phyloP scores from a whole-genome alignment of 2,888 invertebrate genomes.

The Sphaerophoria taeniata region DNA sequence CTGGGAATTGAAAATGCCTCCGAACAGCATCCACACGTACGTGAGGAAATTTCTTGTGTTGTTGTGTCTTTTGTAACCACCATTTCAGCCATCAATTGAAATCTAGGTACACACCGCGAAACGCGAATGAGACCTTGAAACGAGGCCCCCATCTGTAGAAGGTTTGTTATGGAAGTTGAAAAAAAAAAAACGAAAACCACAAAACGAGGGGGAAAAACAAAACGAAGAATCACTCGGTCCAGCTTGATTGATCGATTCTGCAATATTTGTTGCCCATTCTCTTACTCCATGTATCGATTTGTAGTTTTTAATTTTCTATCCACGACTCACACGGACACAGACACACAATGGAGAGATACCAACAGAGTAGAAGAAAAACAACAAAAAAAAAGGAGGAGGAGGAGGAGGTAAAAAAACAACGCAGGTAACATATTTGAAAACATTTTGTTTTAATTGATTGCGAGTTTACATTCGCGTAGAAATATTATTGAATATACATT shows the following conservation, averaged over 20 bases:
- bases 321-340: not conserved
- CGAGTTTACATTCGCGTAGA: slow-evolving; percentile 38
- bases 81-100: slow-evolving; percentile 46
- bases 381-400: not conserved
- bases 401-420: not conserved
- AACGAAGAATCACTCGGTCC: slow-evolving; percentile 62
- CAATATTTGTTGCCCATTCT: slow-evolving; percentile 65
- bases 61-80: slow-evolving; percentile 44
- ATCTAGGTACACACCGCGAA: slow-evolving; percentile 46
- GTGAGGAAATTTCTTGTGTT: slow-evolving; percentile 67
- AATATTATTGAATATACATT: slow-evolving; percentile 4
- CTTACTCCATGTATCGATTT: slow-evolving; percentile 57
- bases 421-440: slow-evolving; percentile 33
- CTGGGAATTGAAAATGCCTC: slow-evolving; percentile 59
- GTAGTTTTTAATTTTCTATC: slow-evolving; percentile 72
- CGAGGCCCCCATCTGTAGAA: slow-evolving; percentile 36
- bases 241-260: slow-evolving; percentile 74
- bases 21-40: slow-evolving; percentile 57
- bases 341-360: slow-evolving; percentile 37
- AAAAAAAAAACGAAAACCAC: slow-evolving; percentile 21
- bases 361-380: not conserved
- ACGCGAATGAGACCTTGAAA: slow-evolving; percentile 64
- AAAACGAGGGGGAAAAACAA: slow-evolving; percentile 15
- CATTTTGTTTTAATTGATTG: slow-evolving; percentile 59
- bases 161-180: not conserved